Base-by-base conservation (phyloP, 2,797 vertebrate species). In the Melanogrammus aeglefinus region DNA sequence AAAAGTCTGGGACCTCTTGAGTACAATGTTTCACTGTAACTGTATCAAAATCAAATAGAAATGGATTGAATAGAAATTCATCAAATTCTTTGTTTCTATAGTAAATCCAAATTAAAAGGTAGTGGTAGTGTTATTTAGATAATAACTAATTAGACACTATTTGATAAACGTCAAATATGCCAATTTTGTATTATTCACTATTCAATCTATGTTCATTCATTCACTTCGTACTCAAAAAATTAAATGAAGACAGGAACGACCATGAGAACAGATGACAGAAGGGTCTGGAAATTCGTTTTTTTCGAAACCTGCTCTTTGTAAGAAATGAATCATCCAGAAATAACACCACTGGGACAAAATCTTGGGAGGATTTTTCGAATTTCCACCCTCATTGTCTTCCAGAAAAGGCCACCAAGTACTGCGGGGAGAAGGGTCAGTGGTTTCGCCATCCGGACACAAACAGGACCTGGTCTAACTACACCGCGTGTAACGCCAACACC, bases 401-500 rank as follows among this genome's bases (percentile, higher is more conserved):
- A 99, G 98, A 99, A 92, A 96, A 90, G 81, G 97, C 94, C 76
- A 96, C 95, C 13, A 99, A 98, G 87, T 96, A 95, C 73, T 99
- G 98, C 77, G 96, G 96, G 81, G 96, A 96, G 79, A 94, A 93
- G 0, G 98, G 97, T 24, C 95, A 94, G 80, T 99, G 98, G 98
- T 99, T 97, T 85, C 95, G 94, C 24, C 97, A 99, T 86, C 98
- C 98, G 0, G 96, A 97, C 79, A 97, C 94, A 85, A 99, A 99
- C 86, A 92, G 95, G 75, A 98, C 96, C 0, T 99, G 97, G 97
- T 97, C 98, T 87, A 97, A 99, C 94, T 99, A 99, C 73, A 97
- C 96, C 5, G 91, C 96, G 81, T 99, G 98, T 86, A 97, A 95
- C 1, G 95, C 95, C 76, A 96, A 97, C 91, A 97, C 96, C 2